Evolutionary conservation across 2,113 vertebrate species (phyloP).

Genomic region (Takifugu flavidus): DNA sequence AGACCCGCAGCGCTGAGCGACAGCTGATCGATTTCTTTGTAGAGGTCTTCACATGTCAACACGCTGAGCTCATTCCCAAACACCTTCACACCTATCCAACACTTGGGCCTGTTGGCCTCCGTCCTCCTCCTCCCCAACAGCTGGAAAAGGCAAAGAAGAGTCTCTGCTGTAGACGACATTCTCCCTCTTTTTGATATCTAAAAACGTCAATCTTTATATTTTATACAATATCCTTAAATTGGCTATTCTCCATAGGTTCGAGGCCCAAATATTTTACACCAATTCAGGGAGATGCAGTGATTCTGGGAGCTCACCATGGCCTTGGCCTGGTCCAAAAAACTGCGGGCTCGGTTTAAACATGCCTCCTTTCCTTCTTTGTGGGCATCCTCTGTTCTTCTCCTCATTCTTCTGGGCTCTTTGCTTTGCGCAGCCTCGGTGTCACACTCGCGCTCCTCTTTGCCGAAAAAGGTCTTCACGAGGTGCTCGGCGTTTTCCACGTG

Average conservation of each 20-base stretch:
- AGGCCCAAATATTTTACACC: too few species aligned
- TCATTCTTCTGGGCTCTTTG: constrained; percentile 4
- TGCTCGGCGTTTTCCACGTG: constrained; percentile 66
- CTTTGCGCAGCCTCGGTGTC: constrained; percentile 15
- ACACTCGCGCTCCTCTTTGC: constrained; percentile 10
- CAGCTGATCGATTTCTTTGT: constrained; percentile 61
- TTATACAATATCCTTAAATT: too few species aligned
- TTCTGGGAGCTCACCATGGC: constrained; percentile 73
- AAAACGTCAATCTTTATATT: too few species aligned
- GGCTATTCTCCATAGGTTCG: too few species aligned
- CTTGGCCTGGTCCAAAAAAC: constrained; percentile 71
- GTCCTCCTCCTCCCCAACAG: constrained; percentile 55
- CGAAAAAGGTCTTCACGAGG: constrained; percentile 62
- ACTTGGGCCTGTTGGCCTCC: constrained; percentile 51
- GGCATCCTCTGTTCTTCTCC: constrained; percentile 27
- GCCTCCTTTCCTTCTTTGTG: constrained; percentile 41
- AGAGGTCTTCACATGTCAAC: constrained; percentile 75
- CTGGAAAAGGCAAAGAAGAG: constrained; percentile 50
- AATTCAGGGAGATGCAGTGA: background rate
- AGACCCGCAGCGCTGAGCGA: constrained; percentile 78
- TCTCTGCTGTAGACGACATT: background rate
- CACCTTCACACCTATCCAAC: constrained; percentile 78
- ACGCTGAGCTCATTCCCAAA: constrained; percentile 82
- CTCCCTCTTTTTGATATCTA: too few species aligned
- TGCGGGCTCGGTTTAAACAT: constrained; percentile 70